These are phyloP conservation scores for Lepidurus couesii DNA, from an alignment of 1,140 invertebrate genomes.

Conservation along the genomic window DNA sequence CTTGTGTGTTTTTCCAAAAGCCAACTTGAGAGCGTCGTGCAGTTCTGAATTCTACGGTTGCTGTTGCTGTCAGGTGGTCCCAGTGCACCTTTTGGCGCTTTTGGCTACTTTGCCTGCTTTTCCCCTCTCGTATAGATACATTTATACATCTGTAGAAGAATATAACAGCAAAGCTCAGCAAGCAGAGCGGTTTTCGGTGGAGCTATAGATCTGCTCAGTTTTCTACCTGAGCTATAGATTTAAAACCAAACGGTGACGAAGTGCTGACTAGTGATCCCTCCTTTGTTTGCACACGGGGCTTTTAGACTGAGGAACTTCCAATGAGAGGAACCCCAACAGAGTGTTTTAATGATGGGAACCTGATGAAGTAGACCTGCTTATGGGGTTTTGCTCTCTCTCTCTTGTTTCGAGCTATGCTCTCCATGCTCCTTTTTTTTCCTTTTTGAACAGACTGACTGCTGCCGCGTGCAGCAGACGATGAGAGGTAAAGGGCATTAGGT, in stretches of 20 bases:
- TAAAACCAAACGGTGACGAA: slow-evolving; percentile 1
- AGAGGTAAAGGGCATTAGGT: neutral
- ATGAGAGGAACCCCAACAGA: slow-evolving; percentile 14
- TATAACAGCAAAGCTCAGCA: neutral
- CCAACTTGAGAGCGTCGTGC: neutral
- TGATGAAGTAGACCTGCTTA: slow-evolving; percentile 19
- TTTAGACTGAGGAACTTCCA: neutral
- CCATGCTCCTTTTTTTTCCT: neutral
- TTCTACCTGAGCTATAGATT: neutral
- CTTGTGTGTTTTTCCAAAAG: neutral
- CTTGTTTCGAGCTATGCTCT: neutral
- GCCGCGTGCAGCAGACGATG: neutral
- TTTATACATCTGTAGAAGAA: no score
- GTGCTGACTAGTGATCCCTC: slow-evolving; percentile 17
- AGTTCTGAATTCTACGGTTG: neutral
- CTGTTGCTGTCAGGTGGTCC: neutral
- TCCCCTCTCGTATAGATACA: no score
- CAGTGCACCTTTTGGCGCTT: neutral
- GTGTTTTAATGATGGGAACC: slow-evolving; percentile 13
- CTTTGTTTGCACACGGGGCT: slow-evolving; percentile 21
- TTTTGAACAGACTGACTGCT: neutral
- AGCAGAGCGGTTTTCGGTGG: neutral
- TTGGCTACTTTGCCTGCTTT: neutral
- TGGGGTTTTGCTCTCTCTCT: neutral
- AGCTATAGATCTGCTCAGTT: neutral